Percentiles rank a stretch among this genome's conserved stretches.
Conservation (phyloP, 2,113 vertebrate genomes). For the Pollachius pollachius region DNA sequence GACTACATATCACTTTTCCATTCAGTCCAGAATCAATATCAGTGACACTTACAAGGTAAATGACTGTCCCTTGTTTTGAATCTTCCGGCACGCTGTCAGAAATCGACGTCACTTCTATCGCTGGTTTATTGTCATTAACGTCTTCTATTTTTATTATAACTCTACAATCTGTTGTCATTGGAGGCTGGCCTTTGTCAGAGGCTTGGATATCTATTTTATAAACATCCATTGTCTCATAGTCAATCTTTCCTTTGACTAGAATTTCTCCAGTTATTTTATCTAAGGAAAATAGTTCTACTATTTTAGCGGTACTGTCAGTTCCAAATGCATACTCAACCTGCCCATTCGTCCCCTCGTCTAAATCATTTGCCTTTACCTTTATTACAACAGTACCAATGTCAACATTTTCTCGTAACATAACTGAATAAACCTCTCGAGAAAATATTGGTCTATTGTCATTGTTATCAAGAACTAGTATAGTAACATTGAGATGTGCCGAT, state of each 20-base stretch:
- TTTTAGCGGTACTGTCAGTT: slow-evolving; percentile 9
- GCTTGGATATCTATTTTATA: slow-evolving; percentile 62
- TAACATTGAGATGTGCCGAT: slow-evolving; percentile 30
- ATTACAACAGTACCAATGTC: slow-evolving; percentile 21
- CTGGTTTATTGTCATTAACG: slow-evolving; percentile 77
- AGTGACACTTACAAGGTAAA: slow-evolving; percentile 50
- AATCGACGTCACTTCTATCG: slow-evolving; percentile 82
- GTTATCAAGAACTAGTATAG: slow-evolving; percentile 36
- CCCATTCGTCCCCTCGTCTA: slow-evolving; percentile 37
- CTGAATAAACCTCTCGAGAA: slow-evolving; percentile 16
- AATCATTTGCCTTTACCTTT: slow-evolving; percentile 37
- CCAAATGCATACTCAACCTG: slow-evolving; percentile 41
- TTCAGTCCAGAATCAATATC: slow-evolving; percentile 56
- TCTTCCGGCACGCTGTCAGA: slow-evolving; percentile 75
- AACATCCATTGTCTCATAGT: not conserved
- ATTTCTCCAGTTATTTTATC: not conserved
- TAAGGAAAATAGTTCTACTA: slow-evolving; percentile 11
- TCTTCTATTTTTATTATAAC: slow-evolving; percentile 52
- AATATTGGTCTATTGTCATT: slow-evolving; percentile 62
- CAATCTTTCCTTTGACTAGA: not conserved
- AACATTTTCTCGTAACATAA: slow-evolving; percentile 30
- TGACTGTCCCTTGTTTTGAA: slow-evolving; percentile 44
- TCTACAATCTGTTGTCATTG: slow-evolving; percentile 32
- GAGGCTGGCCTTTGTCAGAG: slow-evolving; percentile 41
- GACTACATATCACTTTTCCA: slow-evolving; percentile 56